phyloP scores from a whole-genome alignment of 2,797 vertebrate genomes.

The Salarias fasciatus region DNA sequence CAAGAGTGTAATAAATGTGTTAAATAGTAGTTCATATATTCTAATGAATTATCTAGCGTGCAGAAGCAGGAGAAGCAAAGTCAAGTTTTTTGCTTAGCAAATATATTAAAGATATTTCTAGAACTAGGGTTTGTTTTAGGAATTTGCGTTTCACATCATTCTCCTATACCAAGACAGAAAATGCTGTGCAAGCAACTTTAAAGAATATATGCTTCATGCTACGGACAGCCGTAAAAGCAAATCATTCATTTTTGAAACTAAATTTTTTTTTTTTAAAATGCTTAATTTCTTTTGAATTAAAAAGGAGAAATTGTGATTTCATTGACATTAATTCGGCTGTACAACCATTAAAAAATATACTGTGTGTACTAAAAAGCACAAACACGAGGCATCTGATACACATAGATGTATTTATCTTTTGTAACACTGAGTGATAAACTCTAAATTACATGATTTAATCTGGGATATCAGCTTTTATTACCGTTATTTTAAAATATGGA shows the following conservation, averaged over 20 bases:
- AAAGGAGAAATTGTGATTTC: conserved; percentile 4
- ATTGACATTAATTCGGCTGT: conserved; percentile 9
- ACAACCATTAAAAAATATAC: too few species aligned
- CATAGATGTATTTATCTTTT: conserved; percentile 23
- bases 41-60: conserved; percentile 35
- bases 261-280: too few species aligned
- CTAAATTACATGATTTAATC: conserved; percentile 60
- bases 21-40: conserved; percentile 23
- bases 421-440: conserved; percentile 37
- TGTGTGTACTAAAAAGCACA: conserved; percentile 15
- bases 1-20: conserved; percentile 45
- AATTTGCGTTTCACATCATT: too few species aligned
- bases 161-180: too few species aligned
- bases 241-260: too few species aligned
- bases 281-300: conserved; percentile 2
- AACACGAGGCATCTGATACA: conserved; percentile 34
- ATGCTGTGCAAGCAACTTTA: too few species aligned
- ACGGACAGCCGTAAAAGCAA: too few species aligned
- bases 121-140: too few species aligned
- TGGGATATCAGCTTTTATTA: conserved; percentile 71
- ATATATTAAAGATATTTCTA: background rate
- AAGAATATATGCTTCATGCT: too few species aligned
- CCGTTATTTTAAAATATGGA: conserved; percentile 69
- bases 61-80: conserved; percentile 35
- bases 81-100: background rate